phyloP scores from a whole-genome alignment of 1,140 invertebrate species.

The Drosophila littoralis region DNA sequence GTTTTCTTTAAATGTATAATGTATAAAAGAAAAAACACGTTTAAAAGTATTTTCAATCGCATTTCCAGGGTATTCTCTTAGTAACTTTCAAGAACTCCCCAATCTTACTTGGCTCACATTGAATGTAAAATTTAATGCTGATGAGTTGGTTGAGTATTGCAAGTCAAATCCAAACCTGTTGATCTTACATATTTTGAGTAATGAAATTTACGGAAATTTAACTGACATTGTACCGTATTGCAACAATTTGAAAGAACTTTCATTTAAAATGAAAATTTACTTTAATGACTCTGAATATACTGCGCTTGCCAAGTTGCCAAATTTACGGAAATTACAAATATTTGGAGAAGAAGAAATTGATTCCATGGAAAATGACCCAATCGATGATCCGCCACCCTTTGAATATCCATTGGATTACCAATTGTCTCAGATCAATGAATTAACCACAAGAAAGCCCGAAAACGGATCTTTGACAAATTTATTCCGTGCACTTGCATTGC shows the following conservation, averaged over 20 bases:
- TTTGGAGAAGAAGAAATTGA: not conserved
- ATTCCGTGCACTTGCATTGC: not conserved
- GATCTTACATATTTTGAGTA: not conserved
- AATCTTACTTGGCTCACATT: too few species aligned
- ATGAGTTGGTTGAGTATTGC: conserved; percentile 5
- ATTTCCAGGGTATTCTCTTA: not conserved
- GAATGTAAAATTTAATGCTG: not conserved
- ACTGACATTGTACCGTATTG: conserved; percentile 6
- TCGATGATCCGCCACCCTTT: not conserved
- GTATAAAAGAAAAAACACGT: too few species aligned
- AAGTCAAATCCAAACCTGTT: not conserved
- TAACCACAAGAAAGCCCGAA: not conserved
- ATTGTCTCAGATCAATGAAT: not conserved
- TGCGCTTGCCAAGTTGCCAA: not conserved
- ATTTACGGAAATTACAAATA: not conserved
- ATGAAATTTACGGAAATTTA: not conserved
- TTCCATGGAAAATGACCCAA: not conserved
- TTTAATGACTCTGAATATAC: not conserved
- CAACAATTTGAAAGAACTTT: not conserved
- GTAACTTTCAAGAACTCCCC: not conserved
- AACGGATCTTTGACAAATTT: not conserved
- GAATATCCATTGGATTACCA: not conserved
- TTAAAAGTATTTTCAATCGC: not conserved
- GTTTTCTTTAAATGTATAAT: not conserved
- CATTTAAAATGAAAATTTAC: not conserved